Evolutionary conservation across 2,113 vertebrate genomes (phyloP).

Genomic region (Lepus timidus): DNA sequence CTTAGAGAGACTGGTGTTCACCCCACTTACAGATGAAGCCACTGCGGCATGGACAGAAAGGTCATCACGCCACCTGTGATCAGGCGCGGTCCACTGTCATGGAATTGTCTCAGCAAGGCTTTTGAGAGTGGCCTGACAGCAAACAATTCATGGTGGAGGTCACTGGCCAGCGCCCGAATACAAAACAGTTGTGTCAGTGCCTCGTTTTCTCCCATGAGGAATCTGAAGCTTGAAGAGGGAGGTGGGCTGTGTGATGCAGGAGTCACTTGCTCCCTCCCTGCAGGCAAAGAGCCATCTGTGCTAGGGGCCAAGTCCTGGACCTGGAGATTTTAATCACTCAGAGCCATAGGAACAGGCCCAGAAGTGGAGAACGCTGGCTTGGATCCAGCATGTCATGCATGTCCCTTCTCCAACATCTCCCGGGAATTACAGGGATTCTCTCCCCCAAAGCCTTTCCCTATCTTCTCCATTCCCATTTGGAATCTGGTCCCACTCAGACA

Average conservation of each 20-base stretch:
- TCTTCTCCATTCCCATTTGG: background rate
- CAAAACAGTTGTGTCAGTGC: background rate
- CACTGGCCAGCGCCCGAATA: background rate
- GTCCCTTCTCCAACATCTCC: background rate
- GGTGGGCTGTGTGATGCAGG: background rate
- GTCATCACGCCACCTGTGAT: background rate
- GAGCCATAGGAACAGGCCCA: conserved; percentile 45
- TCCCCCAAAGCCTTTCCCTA: background rate
- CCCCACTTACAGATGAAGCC: background rate
- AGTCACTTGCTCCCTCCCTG: background rate
- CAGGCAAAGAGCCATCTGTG: background rate
- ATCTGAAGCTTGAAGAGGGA: background rate
- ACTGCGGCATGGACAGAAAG: conserved; percentile 28
- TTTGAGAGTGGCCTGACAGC: background rate
- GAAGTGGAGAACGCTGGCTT: background rate
- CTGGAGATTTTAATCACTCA: conserved; percentile 18
- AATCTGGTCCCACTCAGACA: background rate
- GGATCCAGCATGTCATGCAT: background rate
- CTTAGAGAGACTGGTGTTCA: background rate
- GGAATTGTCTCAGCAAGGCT: conserved; percentile 24
- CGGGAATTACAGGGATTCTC: background rate
- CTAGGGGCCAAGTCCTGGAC: background rate
- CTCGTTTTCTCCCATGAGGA: conserved; percentile 24
- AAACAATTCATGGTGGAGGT: background rate
- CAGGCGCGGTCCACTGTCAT: background rate